Evolutionary conservation across 1,140 invertebrate genomes (phyloP), one percentile per base, ranked within the genome.

Genomic region (Penaeus chinensis): DNA sequence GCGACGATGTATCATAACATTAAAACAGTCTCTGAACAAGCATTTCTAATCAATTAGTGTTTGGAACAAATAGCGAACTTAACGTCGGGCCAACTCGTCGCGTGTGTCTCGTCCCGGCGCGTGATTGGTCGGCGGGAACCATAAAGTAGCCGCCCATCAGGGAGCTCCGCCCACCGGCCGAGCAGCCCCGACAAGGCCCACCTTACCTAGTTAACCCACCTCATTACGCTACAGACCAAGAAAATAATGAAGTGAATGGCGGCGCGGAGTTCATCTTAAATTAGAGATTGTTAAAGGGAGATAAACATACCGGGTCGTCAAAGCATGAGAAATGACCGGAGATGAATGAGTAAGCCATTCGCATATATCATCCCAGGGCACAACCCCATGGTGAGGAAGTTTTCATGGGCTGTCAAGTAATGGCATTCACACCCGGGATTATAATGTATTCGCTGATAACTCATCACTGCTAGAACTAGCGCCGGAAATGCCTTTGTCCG

Each of bases 1-100:
- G 10, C n/a, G 76, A 2, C 77, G 76, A 85, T 85, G 84, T 85
- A 85, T 85, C 84, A 85, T 85, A 85, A 85, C 77, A 85, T 80
- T 85, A 78, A 69, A 65, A 79, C 84, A 69, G 62, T 63, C 77
- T 32, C 62, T n/a, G 84, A 85, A 85, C 84, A 80, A 85, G 84
- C 84, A 80, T 85, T 69, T 79, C 84, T 47, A 85, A 85, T 85
- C 77, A 79, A 85, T 85, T 85, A 63, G 24, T 32, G 27, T 82
- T 42, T 16, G 63, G 27, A 66, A n/a, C 63, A 42, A 69, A 82
- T 82, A 82, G 81, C 81, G 81, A 82, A 82, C 63, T 82, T 82
- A 66, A 82, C 62, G 42, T 24, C 81, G 32, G 63, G 81, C 63
- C 19, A 82, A 82, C n/a, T 69, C n/a, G 63, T 19, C 18, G 24